phyloP scores from a whole-genome alignment of 1,140 invertebrate species.

The Drosophila albomicans region DNA sequence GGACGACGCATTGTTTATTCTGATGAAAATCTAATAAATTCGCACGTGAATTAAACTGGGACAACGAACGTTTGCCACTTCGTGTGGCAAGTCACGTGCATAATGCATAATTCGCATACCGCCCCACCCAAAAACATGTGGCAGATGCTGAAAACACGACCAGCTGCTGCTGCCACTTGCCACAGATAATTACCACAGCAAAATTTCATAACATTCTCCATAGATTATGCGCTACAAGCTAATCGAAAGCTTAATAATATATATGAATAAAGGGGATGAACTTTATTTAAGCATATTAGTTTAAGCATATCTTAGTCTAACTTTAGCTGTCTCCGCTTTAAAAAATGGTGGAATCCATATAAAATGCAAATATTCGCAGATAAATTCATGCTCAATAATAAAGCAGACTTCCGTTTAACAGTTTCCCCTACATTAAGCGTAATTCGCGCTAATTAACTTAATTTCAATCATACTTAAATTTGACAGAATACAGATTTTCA shows the following conservation, averaged over 20 bases:
- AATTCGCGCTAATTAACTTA: constrained; percentile 33
- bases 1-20: constrained; percentile 69
- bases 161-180: constrained; percentile 62
- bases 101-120: constrained; percentile 63
- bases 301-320: background rate
- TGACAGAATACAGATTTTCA: constrained; percentile 23
- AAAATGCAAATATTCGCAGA: constrained; percentile 11
- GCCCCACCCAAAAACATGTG: background rate
- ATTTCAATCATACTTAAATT: constrained; percentile 19
- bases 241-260: constrained; percentile 14
- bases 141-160: constrained; percentile 46
- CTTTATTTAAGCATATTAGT: background rate
- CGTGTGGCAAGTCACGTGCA: constrained; percentile 65
- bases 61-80: constrained; percentile 16
- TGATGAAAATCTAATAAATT: constrained; percentile 80
- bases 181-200: constrained; percentile 61
- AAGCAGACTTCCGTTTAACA: constrained; percentile 21
- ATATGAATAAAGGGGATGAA: background rate
- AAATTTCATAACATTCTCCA: constrained; percentile 16
- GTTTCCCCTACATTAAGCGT: constrained; percentile 14
- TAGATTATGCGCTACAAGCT: background rate
- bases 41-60: constrained; percentile 56
- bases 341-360: background rate
- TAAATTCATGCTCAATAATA: constrained; percentile 6
- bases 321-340: background rate